A percentile compares a stretch with the other conserved stretches of the same genome.
These are phyloP conservation scores for Psilopogon haemacephalus DNA, from an alignment of 2,113 vertebrate genomes.

Conservation along the genomic window DNA sequence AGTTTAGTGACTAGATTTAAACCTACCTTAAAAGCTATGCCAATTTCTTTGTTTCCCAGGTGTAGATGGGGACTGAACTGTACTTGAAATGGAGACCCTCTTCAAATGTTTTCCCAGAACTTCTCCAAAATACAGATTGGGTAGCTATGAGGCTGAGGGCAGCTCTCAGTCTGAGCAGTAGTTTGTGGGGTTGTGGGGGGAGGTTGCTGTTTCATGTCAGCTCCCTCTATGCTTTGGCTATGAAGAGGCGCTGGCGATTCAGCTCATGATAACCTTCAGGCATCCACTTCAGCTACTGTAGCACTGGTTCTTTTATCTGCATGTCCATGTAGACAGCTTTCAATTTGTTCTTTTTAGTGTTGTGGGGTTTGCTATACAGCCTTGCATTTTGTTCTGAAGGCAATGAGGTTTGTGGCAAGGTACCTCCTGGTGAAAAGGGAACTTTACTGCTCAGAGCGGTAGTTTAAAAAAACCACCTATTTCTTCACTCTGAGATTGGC, in stretches of 20 bases:
- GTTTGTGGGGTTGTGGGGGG: neutral
- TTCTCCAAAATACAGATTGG: neutral
- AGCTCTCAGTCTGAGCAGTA: neutral
- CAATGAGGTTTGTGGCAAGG: conserved; percentile 11
- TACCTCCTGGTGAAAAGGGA: conserved; percentile 31
- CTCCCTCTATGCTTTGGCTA: neutral
- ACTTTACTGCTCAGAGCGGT: conserved; percentile 23
- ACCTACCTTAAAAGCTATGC: neutral
- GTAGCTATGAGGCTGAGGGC: neutral
- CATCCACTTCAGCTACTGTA: rapidly evolving
- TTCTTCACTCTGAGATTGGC: neutral
- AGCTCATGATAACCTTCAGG: neutral
- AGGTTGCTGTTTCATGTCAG: neutral
- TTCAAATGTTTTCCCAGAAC: neutral
- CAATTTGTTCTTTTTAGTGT: neutral
- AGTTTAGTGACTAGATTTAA: neutral
- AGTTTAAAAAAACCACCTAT: neutral
- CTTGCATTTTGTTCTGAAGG: neutral
- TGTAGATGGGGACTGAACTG: neutral
- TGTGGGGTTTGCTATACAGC: neutral
- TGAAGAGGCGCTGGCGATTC: rapidly evolving
- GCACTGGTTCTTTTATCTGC: neutral
- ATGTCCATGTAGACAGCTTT: neutral
- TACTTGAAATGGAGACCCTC: neutral
- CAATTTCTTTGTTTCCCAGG: neutral